Evolutionary conservation across 2,113 vertebrate genomes (phyloP), one percentile per base, ranked within the genome.

Genomic region (Pachycephala philippinensis): DNA sequence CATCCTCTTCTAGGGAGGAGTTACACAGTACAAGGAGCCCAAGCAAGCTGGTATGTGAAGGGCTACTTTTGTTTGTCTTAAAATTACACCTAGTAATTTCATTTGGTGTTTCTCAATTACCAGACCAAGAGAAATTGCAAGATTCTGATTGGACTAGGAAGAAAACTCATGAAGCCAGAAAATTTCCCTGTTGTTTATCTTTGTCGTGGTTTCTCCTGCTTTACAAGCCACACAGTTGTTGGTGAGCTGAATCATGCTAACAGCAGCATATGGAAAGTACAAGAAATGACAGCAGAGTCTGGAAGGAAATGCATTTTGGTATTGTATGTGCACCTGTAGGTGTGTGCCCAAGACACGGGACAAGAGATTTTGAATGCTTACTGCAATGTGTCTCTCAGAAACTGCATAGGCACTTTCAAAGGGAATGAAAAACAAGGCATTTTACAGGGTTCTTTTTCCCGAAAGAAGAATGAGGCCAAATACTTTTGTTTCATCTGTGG

Each of bases 41-140:
- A 7, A 63, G 56, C 10, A 78, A 0, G 4, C 21, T 0, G 0
- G 0, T n/a, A 20, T 23, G 47, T 56, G 35, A 86, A 74, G 42
- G 23, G 45, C 6, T 39, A 54, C 21, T 75, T 87, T 30, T 60
- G 42, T 54, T 81, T 93, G 65, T 35, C 37, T 89, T 89, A 39
- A 31, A 53, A 52, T 59, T 83, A 57, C 49, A 18, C 50, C 52
- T 13, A 47, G 39, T 31, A 44, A 74, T 54, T 92, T 81, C 11
- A 60, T 66, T 59, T 95, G 50, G 13, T 39, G 45, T 49, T 83
- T 90, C 61, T 83, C 21, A 61, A 22, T 42, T 76, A 65, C 31
- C 37, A 83, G 85, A 31, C 39, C 23, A 47, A 50, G 50, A 85
- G 52, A 92, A 59, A 70, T 13, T 20, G 20, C 1, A 12, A 84